These are phyloP conservation scores for Limonius californicus DNA, from an alignment of 1,140 invertebrate species.

Conservation along the genomic window DNA sequence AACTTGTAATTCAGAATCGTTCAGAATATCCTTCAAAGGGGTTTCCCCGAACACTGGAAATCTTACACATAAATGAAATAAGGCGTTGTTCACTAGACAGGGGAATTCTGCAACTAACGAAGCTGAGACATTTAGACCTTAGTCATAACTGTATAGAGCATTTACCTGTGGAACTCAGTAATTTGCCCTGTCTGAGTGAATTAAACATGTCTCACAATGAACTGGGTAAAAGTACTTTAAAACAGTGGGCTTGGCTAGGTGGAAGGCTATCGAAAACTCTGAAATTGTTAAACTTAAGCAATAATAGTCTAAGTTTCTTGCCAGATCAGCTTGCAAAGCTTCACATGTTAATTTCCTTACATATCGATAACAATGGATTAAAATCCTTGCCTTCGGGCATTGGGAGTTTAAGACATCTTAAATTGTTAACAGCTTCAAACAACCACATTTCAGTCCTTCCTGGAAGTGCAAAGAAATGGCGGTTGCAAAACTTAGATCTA, in stretches of 20 bases:
- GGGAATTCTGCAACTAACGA: constrained; percentile 61
- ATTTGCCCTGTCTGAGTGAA: constrained; percentile 60
- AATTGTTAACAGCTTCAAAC: constrained; percentile 43
- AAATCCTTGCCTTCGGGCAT: constrained; percentile 48
- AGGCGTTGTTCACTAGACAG: constrained; percentile 60
- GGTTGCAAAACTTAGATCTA: constrained; percentile 54
- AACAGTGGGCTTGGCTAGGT: constrained; percentile 64
- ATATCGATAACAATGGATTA: constrained; percentile 55
- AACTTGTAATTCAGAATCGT: constrained; percentile 56
- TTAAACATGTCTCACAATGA: constrained; percentile 69
- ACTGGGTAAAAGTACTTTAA: constrained; percentile 52
- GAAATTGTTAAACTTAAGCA: constrained; percentile 58
- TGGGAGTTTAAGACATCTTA: constrained; percentile 37
- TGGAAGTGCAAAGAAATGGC: constrained; percentile 53
- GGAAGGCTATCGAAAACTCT: constrained; percentile 45
- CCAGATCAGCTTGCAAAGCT: constrained; percentile 61
- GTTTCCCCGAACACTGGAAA: constrained; percentile 61
- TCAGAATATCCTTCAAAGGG: constrained; percentile 66
- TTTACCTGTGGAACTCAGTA: constrained; percentile 70
- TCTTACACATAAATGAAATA: constrained; percentile 56
- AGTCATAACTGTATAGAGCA: constrained; percentile 70
- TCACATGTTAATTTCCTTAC: constrained; percentile 53
- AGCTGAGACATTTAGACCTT: constrained; percentile 68
- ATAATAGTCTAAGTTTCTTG: constrained; percentile 57
- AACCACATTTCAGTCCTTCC: constrained; percentile 59